Evolutionary conservation across 35 echinoderm and acorn worm species (phyloP), one percentile per base, ranked within the genome.

Genomic region (Apostichopus californicus): DNA sequence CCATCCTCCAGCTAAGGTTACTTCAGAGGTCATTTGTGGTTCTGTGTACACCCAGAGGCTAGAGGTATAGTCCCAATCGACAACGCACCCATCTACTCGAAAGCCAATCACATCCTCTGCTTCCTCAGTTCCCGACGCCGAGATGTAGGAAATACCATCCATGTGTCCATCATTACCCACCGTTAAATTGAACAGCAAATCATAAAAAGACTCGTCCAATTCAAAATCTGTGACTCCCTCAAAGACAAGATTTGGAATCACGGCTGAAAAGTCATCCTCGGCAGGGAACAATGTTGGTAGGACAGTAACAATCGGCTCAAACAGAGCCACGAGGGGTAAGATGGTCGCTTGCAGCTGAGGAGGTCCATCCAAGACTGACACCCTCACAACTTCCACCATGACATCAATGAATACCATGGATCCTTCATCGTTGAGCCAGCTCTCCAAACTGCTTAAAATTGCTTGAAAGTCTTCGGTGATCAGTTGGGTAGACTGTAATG

Each of bases 1-100:
- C 92, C 92, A 93, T 5, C 92, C 92, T 25, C 92, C 92, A 4
- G 92, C 78, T n/a, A 75, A 87, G 14, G 81, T 77, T 23, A 77
- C 83, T 13, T 46, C 46, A 2, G 66, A 20, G 22, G 23, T 75
- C 5, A 86, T 25, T 25, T 83, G 55, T 58, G 92, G 92, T 17
- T 83, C 54, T 23, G 5, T 25, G 56, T 77, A 93, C 10, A 68
- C 73, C 83, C 59, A 77, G 20, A 87, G 2, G 21, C 81, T 85
- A 5, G 55, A 85, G 57, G 81, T 58, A 58, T 85, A 60, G 56
- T 60, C 56, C 81, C 81, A 85, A 8, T 2, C 1, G 4, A 58
- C 55, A 21, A 55, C 14, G 14, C 81, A 85, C 8, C 81, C 55
- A 5, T 7, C 8, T 60, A 85, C 11, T 11, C 5, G n/a, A 85